Evolutionary conservation across 2,888 invertebrate genomes (phyloP).

Genomic region (Torymus tubicola): DNA sequence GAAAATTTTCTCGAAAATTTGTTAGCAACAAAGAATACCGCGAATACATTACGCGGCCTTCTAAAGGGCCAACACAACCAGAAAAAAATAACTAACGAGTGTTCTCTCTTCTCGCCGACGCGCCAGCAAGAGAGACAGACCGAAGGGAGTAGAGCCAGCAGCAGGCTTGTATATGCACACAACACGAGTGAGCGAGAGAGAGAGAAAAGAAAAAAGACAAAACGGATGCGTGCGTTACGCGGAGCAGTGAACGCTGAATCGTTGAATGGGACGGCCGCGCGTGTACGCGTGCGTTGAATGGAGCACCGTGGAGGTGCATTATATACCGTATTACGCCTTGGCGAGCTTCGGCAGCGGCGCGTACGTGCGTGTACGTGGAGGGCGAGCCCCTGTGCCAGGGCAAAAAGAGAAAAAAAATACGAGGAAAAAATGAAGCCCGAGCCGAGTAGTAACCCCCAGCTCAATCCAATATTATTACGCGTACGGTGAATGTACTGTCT

Average conservation of each 20-base stretch:
- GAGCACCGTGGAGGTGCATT: conserved; percentile 48
- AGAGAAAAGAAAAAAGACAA: conserved; percentile 18
- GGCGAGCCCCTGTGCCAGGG: conserved; percentile 4
- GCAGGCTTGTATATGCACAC: not conserved
- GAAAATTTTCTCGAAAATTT: too few species aligned
- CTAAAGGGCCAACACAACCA: too few species aligned
- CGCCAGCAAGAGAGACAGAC: conserved; percentile 1
- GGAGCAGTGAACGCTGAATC: conserved; percentile 41
- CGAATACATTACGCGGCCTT: too few species aligned
- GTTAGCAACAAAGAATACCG: too few species aligned
- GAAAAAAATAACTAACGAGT: too few species aligned
- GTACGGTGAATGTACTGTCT: not conserved
- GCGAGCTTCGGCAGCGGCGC: conserved; percentile 12
- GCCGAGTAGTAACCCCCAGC: conserved; percentile 34
- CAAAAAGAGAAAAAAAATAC: not conserved
- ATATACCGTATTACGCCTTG: conserved; percentile 50
- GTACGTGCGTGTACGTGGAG: not conserved
- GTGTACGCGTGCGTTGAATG: conserved; percentile 24
- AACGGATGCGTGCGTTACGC: conserved; percentile 47
- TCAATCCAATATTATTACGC: conserved; percentile 39
- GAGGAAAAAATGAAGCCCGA: conserved; percentile 12
- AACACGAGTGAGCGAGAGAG: not conserved
- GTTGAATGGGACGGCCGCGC: conserved; percentile 45
- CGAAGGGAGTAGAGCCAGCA: not conserved
- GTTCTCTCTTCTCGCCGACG: too few species aligned